Base-by-base conservation (phyloP, 1,140 invertebrate species). In the Apis cerana region DNA sequence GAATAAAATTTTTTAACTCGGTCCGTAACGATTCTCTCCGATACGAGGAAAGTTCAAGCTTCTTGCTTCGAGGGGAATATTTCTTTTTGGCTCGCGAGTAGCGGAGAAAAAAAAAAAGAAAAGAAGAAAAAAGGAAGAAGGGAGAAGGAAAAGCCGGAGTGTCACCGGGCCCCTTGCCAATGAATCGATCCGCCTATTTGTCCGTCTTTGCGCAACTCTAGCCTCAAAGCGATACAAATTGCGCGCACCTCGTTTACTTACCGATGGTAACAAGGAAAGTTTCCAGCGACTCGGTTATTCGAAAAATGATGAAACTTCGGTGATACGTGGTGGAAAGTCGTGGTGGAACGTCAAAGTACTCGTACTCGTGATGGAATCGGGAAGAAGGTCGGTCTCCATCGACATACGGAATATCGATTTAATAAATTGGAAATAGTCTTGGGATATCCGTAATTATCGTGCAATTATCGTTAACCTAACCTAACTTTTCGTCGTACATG, bases 121-220 rank as follows among this genome's bases (percentile, higher is more conserved):
- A 62, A 43, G 23, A 43, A 7, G 5, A 33, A 33, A 33, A 33
- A 33, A 33, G 33, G 33, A 33, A 33, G 33, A 33, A 33, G 33
- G 33, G 33, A 33, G 33, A 43, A 43, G 33, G 33, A 43, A 7
- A 43, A 7, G 33, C 33, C 4, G 19, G n/a, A 2, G 59, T 64
- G 23, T 82, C 65, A 78, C 70, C 70, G 80, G 58, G 43, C 33
- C 43, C 68, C n/a, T 23, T 56, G 79, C 85, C 80, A 84, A 61
- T 82, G 82, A 74, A 72, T 86, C 54, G 58, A 80, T 88, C 59
- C 58, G 64, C 76, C 67, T 85, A 76, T 85, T 88, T 85, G 61
- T 58, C 79, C 52, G 64, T 62, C 58, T 83, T 67, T 70, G 72
- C 13, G n/a, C 58, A 65, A 76, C 68, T 71, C 48, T 52, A 11